Percentiles rank a stretch among this genome's conserved stretches.
Conservation (phyloP, 2,113 vertebrate genomes). For the Nanorana parkeri region DNA sequence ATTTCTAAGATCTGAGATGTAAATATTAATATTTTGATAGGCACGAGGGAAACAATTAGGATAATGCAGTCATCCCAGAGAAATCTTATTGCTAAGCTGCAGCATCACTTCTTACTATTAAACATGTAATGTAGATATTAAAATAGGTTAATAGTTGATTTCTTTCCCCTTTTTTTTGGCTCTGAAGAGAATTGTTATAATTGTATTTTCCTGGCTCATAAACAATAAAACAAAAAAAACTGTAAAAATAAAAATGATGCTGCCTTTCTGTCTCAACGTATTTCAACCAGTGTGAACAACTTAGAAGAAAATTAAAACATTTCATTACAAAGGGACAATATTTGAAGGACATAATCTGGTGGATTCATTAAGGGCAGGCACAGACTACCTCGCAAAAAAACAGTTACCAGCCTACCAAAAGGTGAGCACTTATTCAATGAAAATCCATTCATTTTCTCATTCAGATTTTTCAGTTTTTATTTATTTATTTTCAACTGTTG, state of each 20-base stretch:
- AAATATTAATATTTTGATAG: constrained; percentile 74
- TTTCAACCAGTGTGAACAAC: constrained; percentile 67
- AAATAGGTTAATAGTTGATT: constrained; percentile 59
- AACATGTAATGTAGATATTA: constrained; percentile 64
- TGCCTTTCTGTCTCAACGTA: constrained; percentile 62
- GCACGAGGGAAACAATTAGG: constrained; percentile 72
- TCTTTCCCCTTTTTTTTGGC: constrained; percentile 50
- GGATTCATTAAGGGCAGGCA: constrained; percentile 77
- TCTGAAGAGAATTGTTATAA: constrained; percentile 55
- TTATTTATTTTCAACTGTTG: constrained; percentile 61
- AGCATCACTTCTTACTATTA: constrained; percentile 65
- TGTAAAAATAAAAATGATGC: constrained; percentile 58
- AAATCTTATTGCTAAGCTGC: constrained; percentile 82
- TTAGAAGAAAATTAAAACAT: constrained; percentile 67
- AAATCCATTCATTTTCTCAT: constrained; percentile 81
- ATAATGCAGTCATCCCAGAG: constrained; percentile 72
- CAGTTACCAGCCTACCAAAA: constrained; percentile 84
- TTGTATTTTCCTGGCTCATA: constrained; percentile 64
- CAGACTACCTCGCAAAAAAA: constrained; percentile 85
- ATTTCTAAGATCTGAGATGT: constrained; percentile 65
- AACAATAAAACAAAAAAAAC: constrained; percentile 51
- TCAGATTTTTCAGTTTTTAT: constrained; percentile 87
- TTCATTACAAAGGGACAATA: constrained; percentile 68
- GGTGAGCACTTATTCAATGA: constrained; percentile 80
- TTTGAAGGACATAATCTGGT: constrained; percentile 70